phyloP scores from a whole-genome alignment of 2,797 vertebrate species.

The Lutjanus argentimaculatus region DNA sequence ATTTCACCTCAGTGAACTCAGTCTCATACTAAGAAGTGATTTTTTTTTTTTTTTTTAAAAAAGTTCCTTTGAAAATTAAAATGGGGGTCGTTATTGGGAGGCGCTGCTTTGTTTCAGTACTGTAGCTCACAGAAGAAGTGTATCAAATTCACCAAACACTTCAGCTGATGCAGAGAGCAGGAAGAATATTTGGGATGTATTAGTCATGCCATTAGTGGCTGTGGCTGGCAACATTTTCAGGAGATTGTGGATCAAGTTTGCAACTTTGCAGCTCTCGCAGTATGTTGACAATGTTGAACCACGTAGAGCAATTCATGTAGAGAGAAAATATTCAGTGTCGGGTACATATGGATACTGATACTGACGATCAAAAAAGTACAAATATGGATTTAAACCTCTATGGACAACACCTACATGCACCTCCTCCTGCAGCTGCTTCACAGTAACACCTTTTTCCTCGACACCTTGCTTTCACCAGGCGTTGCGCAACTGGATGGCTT shows the following conservation, averaged over 20 bases:
- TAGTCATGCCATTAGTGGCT: not conserved
- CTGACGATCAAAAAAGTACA: not conserved
- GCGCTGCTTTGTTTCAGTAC: not conserved
- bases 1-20: slow-evolving; percentile 25
- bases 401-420: not conserved
- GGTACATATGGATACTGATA: not conserved
- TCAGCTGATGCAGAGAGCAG: not conserved
- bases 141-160: not conserved
- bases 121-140: not conserved
- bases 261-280: not conserved
- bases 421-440: not conserved
- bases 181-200: not conserved
- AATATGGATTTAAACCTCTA: not conserved
- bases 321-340: not conserved
- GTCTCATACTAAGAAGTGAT: not conserved
- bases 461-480: slow-evolving; percentile 29
- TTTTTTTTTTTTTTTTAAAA: not conserved
- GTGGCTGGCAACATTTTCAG: not conserved
- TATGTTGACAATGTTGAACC: not conserved
- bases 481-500: slow-evolving; percentile 4
- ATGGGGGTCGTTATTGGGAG: not conserved
- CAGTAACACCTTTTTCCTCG: not conserved
- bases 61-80: not conserved
- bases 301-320: not conserved
- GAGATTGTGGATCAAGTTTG: not conserved